phyloP scores from a whole-genome alignment of 2,888 invertebrate genomes.

The Aleiodes leptofemur region DNA sequence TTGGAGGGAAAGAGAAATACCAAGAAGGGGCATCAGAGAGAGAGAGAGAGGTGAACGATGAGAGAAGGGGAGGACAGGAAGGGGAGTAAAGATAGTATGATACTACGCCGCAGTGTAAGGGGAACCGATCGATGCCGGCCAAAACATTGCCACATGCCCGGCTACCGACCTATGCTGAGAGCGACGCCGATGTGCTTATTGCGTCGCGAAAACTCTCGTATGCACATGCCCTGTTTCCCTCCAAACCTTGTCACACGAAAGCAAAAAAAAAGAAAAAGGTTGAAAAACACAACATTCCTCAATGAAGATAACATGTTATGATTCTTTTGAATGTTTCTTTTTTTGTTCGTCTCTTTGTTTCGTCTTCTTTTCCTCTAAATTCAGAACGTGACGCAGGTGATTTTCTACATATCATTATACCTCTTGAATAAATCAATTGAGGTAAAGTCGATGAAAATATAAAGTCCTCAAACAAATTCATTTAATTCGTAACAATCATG shows the following conservation, averaged over 20 bases:
- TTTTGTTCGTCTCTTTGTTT: not conserved
- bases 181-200: constrained; percentile 28
- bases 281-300: constrained; percentile 8
- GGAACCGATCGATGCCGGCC: constrained; percentile 73
- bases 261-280: too few relatives aligned
- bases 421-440: not conserved
- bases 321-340: not conserved
- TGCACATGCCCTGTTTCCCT: constrained; percentile 26
- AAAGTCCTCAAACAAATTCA: constrained; percentile 4
- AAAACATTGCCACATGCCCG: constrained; percentile 75
- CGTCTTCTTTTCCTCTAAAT: constrained; percentile 3
- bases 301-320: not conserved
- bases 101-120: constrained; percentile 69
- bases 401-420: not conserved
- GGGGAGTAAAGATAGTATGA: constrained; percentile 57
- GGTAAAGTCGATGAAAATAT: not conserved
- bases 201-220: constrained; percentile 20
- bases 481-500: constrained; percentile 13
- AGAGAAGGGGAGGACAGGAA: constrained; percentile 35
- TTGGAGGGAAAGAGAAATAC: constrained; percentile 43
- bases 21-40: constrained; percentile 32
- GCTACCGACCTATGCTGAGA: constrained; percentile 40
- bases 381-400: constrained; percentile 10
- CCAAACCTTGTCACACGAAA: constrained; percentile 1
- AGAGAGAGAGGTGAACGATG: constrained; percentile 25